These are phyloP conservation scores for Morpho achilles DNA, from an alignment of 2,888 invertebrate genomes.

Conservation along the genomic window DNA sequence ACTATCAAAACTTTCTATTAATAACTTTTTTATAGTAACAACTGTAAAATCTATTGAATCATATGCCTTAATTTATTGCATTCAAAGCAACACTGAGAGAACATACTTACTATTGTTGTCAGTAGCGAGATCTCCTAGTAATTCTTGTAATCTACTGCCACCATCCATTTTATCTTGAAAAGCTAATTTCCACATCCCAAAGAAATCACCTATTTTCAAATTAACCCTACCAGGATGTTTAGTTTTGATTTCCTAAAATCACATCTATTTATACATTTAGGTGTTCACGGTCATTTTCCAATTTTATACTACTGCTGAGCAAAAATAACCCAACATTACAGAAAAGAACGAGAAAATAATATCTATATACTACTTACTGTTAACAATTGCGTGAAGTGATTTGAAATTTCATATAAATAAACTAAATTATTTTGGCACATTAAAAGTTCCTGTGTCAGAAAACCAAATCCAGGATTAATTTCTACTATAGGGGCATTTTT, in stretches of 20 bases:
- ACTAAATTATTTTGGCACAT: constrained; percentile 68
- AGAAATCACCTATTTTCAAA: constrained; percentile 77
- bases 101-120: constrained; percentile 61
- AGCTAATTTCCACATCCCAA: constrained; percentile 75
- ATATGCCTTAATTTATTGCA: too few relatives aligned
- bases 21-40: too few relatives aligned
- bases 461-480: constrained; percentile 84
- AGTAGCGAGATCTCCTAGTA: constrained; percentile 73
- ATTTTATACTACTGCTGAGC: too few relatives aligned
- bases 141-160: constrained; percentile 70
- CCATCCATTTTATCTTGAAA: constrained; percentile 80
- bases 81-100: too few relatives aligned
- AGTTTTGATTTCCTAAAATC: constrained; percentile 46
- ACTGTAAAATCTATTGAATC: too few relatives aligned
- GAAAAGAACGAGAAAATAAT: too few relatives aligned
- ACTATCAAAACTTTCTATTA: too few relatives aligned
- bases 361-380: constrained; percentile 44
- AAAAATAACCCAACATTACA: too few relatives aligned
- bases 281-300: too few relatives aligned
- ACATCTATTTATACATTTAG: too few relatives aligned
- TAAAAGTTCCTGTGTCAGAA: constrained; percentile 80
- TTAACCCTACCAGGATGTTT: constrained; percentile 58
- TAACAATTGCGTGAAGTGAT: constrained; percentile 67
- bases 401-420: constrained; percentile 79
- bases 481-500: constrained; percentile 76